phyloP scores from a whole-genome alignment of 2,888 invertebrate genomes.

The Drosophila anomalipes region DNA sequence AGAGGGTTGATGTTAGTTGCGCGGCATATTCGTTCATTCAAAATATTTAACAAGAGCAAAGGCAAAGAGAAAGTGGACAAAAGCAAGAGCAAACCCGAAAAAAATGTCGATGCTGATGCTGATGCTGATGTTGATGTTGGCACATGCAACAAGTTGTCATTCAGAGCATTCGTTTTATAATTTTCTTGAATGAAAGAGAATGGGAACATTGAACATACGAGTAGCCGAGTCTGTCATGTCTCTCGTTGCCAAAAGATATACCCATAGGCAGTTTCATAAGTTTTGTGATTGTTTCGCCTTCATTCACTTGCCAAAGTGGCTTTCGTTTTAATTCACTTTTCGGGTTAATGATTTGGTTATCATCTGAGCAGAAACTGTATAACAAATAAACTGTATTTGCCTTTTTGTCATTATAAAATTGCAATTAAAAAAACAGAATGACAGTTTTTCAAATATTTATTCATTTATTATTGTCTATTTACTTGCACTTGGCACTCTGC shows the following conservation, averaged over 20 bases:
- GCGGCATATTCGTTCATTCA: background rate
- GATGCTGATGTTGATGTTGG: background rate
- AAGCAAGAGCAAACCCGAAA: background rate
- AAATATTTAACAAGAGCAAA: background rate
- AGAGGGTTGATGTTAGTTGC: background rate
- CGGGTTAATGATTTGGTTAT: background rate
- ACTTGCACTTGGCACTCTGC: too few relatives aligned
- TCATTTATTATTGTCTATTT: background rate
- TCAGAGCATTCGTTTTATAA: background rate
- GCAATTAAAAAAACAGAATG: background rate
- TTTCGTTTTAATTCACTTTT: background rate
- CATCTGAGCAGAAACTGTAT: background rate
- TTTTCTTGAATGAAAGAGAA: constrained; percentile 34
- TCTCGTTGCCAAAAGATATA: background rate
- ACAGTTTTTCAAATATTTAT: background rate
- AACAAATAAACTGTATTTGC: background rate
- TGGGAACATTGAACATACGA: background rate
- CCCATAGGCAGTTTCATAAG: background rate
- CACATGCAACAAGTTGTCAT: constrained; percentile 47
- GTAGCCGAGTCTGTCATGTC: background rate
- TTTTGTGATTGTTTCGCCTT: background rate
- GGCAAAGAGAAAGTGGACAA: background rate
- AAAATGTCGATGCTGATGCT: background rate
- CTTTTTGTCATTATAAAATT: background rate
- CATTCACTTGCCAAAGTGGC: background rate